phyloP scores from a whole-genome alignment of 30 jellyfish, hydroid and myxozoan species.

The Aurelia aurita complex sp. Pacific region DNA sequence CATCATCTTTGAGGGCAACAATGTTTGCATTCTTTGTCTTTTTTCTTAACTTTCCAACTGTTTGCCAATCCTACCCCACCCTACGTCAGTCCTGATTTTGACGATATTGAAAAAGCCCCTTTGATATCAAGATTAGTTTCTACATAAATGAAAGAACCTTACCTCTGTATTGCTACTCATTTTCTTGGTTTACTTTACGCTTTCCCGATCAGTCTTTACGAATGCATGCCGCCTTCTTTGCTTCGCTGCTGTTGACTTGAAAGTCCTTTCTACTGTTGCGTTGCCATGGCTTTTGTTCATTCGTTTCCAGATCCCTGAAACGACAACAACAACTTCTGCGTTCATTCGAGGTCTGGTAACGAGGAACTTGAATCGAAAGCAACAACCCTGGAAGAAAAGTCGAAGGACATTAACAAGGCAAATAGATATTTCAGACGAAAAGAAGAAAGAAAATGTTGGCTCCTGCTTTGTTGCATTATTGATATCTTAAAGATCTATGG shows the following conservation, averaged over 20 bases:
- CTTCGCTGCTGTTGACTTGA: background rate
- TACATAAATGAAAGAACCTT: background rate
- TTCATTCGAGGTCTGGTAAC: slow-evolving; percentile 34
- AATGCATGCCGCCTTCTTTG: background rate
- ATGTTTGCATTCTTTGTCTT: too few relatives aligned
- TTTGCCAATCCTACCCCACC: too few relatives aligned
- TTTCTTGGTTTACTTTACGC: background rate
- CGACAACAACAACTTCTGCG: background rate
- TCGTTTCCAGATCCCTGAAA: slow-evolving; percentile 15
- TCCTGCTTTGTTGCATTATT: too few relatives aligned
- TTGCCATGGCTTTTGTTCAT: slow-evolving; percentile 4
- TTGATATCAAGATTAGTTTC: background rate
- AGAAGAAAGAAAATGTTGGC: too few relatives aligned
- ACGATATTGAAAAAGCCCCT: background rate
- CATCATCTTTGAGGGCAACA: too few relatives aligned
- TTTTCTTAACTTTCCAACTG: too few relatives aligned
- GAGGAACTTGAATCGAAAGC: slow-evolving; percentile 44
- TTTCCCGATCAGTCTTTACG: background rate
- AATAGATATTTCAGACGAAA: too few relatives aligned
- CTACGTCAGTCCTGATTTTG: background rate
- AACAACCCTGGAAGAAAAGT: too few relatives aligned
- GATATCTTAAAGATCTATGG: too few relatives aligned
- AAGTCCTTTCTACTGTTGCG: background rate
- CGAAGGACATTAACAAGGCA: too few relatives aligned
- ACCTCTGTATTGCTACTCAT: slow-evolving; percentile 31